These are phyloP conservation scores for Albula glossodonta DNA, from an alignment of 2,113 vertebrate species.

Conservation along the genomic window DNA sequence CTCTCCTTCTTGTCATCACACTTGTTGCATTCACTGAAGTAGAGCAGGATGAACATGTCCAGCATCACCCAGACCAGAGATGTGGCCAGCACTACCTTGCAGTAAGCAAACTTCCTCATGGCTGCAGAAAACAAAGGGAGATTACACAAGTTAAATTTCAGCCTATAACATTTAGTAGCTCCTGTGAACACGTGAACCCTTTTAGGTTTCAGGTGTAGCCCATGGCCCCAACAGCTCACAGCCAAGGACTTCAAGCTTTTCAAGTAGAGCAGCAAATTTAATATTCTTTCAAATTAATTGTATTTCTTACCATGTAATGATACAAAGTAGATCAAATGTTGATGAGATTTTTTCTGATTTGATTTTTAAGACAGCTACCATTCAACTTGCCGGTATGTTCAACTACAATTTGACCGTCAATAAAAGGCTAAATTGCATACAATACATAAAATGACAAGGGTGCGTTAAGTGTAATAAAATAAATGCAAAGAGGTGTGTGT, in stretches of 20 bases:
- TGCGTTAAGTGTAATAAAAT: background rate
- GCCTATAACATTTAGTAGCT: too few relatives aligned
- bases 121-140: slow-evolving; percentile 45
- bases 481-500: background rate
- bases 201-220: background rate
- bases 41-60: slow-evolving; percentile 98
- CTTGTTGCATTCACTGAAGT: slow-evolving; percentile 99
- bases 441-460: background rate
- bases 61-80: slow-evolving; percentile 98
- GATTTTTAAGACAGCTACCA: too few relatives aligned
- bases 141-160: too few relatives aligned
- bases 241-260: too few relatives aligned
- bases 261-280: too few relatives aligned
- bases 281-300: too few relatives aligned
- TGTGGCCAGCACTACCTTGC: slow-evolving; percentile 98
- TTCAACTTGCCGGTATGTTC: too few relatives aligned
- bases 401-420: too few relatives aligned
- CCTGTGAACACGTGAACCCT: background rate
- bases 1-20: slow-evolving; percentile 94
- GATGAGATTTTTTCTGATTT: too few relatives aligned
- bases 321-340: too few relatives aligned
- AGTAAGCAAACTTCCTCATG: slow-evolving; percentile 99
- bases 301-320: too few relatives aligned
- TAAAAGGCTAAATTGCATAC: background rate
- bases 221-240: background rate